These are phyloP conservation scores for Desmophyllum pertusum DNA, from an alignment of 92 coral and sea anemone species.

Conservation along the genomic window DNA sequence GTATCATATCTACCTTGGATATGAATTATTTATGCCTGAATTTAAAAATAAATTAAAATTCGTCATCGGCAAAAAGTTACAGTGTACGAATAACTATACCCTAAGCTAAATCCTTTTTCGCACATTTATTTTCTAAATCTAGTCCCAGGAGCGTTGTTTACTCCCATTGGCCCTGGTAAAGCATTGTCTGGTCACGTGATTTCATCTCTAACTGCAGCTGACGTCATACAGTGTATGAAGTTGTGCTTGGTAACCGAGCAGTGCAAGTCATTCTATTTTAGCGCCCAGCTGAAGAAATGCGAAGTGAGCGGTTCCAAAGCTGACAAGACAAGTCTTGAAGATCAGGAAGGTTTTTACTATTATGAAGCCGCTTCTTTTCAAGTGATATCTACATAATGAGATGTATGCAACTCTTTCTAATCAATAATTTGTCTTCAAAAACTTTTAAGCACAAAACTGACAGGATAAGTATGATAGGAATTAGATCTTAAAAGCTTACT, in stretches of 20 bases:
- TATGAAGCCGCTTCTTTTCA: not conserved
- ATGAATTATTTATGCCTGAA: no score
- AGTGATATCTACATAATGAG: not conserved
- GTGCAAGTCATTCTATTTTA: slow-evolving; percentile 20
- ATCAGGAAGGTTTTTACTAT: not conserved
- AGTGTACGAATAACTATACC: no score
- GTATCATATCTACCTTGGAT: no score
- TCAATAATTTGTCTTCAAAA: not conserved
- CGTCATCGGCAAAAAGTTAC: no score
- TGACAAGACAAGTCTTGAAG: not conserved
- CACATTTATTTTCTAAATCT: not conserved
- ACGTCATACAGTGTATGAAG: slow-evolving; percentile 20
- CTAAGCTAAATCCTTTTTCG: not conserved
- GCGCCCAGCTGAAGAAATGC: not conserved
- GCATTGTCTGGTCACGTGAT: slow-evolving; percentile 16
- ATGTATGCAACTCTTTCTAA: not conserved
- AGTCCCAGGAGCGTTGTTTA: slow-evolving; percentile 8
- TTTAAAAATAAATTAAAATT: no score
- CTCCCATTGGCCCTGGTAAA: not conserved
- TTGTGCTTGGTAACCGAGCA: slow-evolving; percentile 15
- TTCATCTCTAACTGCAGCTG: not conserved
- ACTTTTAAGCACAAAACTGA: not conserved
- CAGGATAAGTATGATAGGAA: not conserved
- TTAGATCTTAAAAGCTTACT: no score
- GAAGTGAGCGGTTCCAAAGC: slow-evolving; percentile 20